Percentiles rank a stretch among this genome's conserved stretches.
Conservation (phyloP, 2,113 vertebrate genomes). For the Orthonyx spaldingii region DNA sequence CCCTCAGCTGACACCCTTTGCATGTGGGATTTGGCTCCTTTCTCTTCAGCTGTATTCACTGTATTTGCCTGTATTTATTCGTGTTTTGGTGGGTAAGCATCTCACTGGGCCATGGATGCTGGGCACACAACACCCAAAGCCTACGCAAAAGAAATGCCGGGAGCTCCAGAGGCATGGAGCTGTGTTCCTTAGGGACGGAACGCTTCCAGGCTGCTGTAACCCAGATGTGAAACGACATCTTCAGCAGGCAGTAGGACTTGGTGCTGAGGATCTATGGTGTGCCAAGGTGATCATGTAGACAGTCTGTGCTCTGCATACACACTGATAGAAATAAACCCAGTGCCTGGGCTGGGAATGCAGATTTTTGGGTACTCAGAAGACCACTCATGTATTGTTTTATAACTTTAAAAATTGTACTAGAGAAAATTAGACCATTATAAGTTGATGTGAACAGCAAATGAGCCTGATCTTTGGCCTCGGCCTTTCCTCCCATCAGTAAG, state of each 20-base stretch:
- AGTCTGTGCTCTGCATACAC: neutral
- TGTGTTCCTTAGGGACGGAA: neutral
- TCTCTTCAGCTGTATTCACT: neutral
- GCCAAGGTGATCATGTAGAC: neutral
- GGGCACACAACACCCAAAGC: neutral
- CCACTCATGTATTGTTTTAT: neutral
- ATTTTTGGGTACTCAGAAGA: neutral
- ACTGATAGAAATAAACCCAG: neutral
- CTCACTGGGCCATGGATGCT: neutral
- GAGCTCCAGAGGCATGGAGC: neutral
- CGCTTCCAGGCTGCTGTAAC: rapidly evolving
- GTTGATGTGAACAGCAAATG: neutral
- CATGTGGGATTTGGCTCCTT: neutral
- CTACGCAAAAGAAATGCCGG: neutral
- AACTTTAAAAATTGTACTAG: neutral
- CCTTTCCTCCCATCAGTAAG: neutral
- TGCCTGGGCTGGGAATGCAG: neutral
- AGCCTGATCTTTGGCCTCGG: neutral
- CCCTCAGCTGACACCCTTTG: neutral
- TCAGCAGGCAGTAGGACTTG: neutral
- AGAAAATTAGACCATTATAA: neutral
- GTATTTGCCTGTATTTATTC: neutral
- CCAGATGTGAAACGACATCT: neutral
- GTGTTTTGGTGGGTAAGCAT: neutral
- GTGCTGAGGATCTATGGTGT: neutral